Evolutionary conservation across 92 coral and sea anemone genomes (phyloP).

Genomic region (Anthopleura xanthogrammica): DNA sequence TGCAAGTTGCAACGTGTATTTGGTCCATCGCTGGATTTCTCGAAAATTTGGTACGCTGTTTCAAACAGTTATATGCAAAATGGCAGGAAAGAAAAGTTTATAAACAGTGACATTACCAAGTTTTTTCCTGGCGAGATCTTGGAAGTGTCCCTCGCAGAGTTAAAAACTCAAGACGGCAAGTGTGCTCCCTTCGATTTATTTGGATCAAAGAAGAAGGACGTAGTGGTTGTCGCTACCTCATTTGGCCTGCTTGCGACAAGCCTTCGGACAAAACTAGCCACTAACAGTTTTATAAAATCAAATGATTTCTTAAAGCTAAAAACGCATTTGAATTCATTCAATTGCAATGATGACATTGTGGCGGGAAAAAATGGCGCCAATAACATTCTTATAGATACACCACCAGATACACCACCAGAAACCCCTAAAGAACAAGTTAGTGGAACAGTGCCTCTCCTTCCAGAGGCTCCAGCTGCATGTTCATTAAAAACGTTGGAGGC

Average conservation of each 20-base stretch:
- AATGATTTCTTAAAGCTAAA: background rate
- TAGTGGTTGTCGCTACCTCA: background rate
- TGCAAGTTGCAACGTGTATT: background rate
- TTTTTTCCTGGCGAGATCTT: conserved; percentile 1
- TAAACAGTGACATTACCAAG: background rate
- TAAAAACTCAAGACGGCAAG: background rate
- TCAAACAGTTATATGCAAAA: background rate
- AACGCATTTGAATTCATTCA: background rate
- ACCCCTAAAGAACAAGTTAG: background rate
- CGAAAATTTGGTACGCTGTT: background rate
- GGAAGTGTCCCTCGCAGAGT: too few relatives aligned
- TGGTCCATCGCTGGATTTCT: background rate
- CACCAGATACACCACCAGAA: background rate
- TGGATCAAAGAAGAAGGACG: background rate
- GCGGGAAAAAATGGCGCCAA: conserved; percentile 10
- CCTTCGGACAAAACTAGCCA: background rate
- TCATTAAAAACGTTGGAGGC: background rate
- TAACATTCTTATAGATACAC: background rate
- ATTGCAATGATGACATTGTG: background rate
- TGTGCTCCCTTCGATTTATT: background rate
- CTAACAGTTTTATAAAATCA: background rate
- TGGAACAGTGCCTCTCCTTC: background rate
- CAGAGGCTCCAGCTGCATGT: background rate
- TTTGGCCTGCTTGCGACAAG: background rate
- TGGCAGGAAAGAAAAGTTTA: background rate